phyloP scores from a whole-genome alignment of 2,797 vertebrate species.

The Dryobates pubescens region DNA sequence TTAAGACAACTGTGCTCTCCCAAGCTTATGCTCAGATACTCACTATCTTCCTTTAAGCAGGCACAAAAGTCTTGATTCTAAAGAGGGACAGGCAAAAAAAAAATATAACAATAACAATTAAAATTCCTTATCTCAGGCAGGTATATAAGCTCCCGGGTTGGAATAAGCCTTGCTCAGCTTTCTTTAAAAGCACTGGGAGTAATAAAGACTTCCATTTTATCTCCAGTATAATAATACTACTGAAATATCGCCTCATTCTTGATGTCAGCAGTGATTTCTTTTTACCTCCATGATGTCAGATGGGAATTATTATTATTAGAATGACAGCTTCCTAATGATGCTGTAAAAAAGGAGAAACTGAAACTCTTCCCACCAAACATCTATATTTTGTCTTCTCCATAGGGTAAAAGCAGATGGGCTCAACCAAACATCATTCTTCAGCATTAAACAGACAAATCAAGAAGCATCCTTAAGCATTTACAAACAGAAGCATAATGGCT shows the following conservation, averaged over 20 bases:
- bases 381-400: slow-evolving; percentile 24
- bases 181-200: slow-evolving; percentile 74
- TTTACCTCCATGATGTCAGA: slow-evolving; percentile 74
- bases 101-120: slow-evolving; percentile 55
- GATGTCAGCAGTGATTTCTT: slow-evolving; percentile 78
- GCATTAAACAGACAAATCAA: slow-evolving; percentile 56
- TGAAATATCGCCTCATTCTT: slow-evolving; percentile 80
- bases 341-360: slow-evolving; percentile 49
- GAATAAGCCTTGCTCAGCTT: slow-evolving; percentile 75
- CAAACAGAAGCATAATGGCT: not conserved
- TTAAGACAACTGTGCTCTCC: not conserved
- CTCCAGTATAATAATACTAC: slow-evolving; percentile 73
- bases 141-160: slow-evolving; percentile 68
- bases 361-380: slow-evolving; percentile 61
- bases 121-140: slow-evolving; percentile 60
- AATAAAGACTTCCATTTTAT: slow-evolving; percentile 78
- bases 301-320: slow-evolving; percentile 79
- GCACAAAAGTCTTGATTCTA: slow-evolving; percentile 4
- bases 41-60: not conserved
- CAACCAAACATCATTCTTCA: not conserved
- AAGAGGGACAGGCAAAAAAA: slow-evolving; percentile 27
- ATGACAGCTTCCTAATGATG: slow-evolving; percentile 71
- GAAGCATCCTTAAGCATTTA: slow-evolving; percentile 30
- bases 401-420: not conserved
- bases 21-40: not conserved